Percentiles rank a stretch among this genome's conserved stretches.
Conservation (phyloP, 2,113 vertebrate genomes). For the Vimba vimba region DNA sequence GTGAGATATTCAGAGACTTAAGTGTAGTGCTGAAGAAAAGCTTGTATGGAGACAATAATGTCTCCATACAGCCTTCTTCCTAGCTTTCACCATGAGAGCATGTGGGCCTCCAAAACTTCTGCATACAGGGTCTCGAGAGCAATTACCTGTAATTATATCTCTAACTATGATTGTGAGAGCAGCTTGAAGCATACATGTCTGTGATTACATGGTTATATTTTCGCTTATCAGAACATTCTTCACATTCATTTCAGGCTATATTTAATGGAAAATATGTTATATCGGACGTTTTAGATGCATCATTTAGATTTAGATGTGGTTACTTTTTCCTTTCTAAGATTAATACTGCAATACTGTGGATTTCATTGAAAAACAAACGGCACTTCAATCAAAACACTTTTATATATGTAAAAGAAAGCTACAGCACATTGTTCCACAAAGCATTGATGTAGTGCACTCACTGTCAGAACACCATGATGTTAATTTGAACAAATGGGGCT, state of each 20-base stretch:
- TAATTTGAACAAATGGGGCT: slow-evolving; percentile 10
- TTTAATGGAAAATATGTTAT: neutral
- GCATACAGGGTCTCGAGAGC: slow-evolving; percentile 43
- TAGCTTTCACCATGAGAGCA: slow-evolving; percentile 14
- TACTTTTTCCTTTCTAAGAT: neutral
- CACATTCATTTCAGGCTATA: slow-evolving; percentile 53
- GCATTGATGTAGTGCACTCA: neutral
- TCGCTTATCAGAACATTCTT: slow-evolving; percentile 59
- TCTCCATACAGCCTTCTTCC: neutral
- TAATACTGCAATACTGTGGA: neutral
- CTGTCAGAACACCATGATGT: neutral
- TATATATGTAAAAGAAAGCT: neutral
- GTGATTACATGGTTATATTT: slow-evolving; percentile 46
- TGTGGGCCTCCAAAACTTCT: slow-evolving; percentile 5
- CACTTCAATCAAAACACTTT: neutral
- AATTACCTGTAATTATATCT: slow-evolving; percentile 59
- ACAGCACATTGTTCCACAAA: neutral
- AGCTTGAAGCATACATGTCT: slow-evolving; percentile 31
- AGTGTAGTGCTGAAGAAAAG: slow-evolving; percentile 3
- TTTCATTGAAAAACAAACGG: neutral
- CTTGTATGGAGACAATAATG: neutral
- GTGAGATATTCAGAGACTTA: neutral
- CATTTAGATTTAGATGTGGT: neutral
- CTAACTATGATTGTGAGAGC: slow-evolving; percentile 34
- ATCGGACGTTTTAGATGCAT: neutral